Base-by-base conservation (phyloP, 2,113 vertebrate species). In the Sprattus sprattus region DNA sequence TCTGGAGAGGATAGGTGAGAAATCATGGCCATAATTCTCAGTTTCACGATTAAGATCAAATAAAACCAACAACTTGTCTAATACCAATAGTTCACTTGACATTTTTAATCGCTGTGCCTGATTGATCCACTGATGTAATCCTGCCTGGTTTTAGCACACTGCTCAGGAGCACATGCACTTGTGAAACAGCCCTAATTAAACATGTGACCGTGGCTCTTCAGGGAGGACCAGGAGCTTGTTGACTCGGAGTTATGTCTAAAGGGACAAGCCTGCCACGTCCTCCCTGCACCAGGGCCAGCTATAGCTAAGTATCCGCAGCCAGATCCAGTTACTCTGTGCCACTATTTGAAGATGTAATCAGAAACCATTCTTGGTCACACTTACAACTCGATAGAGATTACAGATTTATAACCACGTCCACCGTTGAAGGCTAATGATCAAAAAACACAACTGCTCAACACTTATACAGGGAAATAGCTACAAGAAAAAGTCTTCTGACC, bases 21-120 rank as follows among this genome's bases (percentile, higher is more conserved):
- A 78, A 71, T 39, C 71, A 78, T 4, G 1, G 3, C 28, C 67
- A 67, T 25, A 28, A 32, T 28, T 32, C 28, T 75, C 28, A 28
- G 25, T 75, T 28, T 78, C 25, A 78, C 32, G 13, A 78, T 15
- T 44, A 39, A 13, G 25, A 3, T 78, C 39, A 78, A 78, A 39
- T 32, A 32, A 78, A 32, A 32, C 11, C 25, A 75, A 39, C 25
- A 78, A 15, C 71, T 78, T 39, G 71, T 78, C 28, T 44, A 11
- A 44, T 78, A 78, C 39, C 39, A 78, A 78, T 44, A 78, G 71
- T 39, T 78, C 64, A 71, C 81, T 90, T 83, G 87, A 89, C 86
- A 87, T 82, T 86, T 49, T 83, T 71, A 81, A 71, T 47, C 52
- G 67, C 82, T 3, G 81, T 88, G 87, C 88, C 88, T 78, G 71